These are phyloP conservation scores for Cecropterus lyciades DNA, from an alignment of 1,140 invertebrate species.

Conservation along the genomic window DNA sequence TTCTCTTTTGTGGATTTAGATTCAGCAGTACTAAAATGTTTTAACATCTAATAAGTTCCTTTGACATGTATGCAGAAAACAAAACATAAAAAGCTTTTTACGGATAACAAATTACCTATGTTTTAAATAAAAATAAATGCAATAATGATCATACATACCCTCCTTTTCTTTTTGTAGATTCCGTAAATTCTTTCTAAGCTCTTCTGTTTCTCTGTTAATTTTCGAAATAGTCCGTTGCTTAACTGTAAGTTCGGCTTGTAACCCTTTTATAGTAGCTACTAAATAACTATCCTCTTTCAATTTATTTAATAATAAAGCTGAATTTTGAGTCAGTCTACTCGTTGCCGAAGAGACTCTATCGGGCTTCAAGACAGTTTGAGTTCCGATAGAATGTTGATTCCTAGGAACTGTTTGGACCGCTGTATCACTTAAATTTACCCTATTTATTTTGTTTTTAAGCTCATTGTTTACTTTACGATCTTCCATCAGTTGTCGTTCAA, in stretches of 20 bases:
- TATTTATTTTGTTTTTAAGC: constrained; percentile 84
- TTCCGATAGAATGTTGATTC: constrained; percentile 48
- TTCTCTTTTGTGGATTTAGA: constrained; percentile 81
- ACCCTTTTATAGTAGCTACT: constrained; percentile 90
- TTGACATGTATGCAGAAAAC: neutral
- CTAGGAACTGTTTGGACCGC: constrained; percentile 63
- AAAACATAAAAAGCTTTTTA: neutral
- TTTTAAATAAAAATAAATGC: neutral
- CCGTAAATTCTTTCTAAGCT: constrained; percentile 89
- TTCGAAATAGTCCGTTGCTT: constrained; percentile 89
- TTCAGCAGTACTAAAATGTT: constrained; percentile 74
- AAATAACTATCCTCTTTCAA: constrained; percentile 90
- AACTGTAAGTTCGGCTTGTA: constrained; percentile 88
- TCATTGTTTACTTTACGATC: constrained; percentile 85
- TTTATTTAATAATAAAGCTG: constrained; percentile 83
- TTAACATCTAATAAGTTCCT: constrained; percentile 5
- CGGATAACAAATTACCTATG: neutral
- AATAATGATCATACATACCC: constrained; percentile 71
- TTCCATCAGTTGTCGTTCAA: constrained; percentile 87
- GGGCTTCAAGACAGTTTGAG: constrained; percentile 69
- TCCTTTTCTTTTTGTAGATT: constrained; percentile 91
- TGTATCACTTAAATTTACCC: constrained; percentile 53
- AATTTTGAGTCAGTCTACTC: constrained; percentile 82
- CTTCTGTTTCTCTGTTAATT: constrained; percentile 89
- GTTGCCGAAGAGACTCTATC: constrained; percentile 71